Evolutionary conservation across 2,113 vertebrate species (phyloP).

Genomic region (Dromiciops gliroides): DNA sequence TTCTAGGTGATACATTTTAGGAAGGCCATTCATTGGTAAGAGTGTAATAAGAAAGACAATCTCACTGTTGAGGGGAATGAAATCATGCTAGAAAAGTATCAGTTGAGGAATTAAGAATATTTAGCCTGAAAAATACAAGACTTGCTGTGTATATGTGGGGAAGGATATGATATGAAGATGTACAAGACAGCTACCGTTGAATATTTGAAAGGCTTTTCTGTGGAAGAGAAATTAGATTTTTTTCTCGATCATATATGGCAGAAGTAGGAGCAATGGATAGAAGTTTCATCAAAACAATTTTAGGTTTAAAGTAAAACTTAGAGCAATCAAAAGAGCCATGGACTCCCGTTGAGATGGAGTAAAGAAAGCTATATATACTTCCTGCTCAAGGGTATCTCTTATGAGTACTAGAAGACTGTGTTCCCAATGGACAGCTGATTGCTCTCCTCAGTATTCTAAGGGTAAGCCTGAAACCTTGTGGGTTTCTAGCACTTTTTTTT

Average conservation of each 20-base stretch:
- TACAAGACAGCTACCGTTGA: background rate
- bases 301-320: background rate
- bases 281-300: background rate
- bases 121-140: background rate
- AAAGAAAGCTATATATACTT: background rate
- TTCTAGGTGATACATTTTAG: background rate
- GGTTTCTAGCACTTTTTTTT: background rate
- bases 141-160: background rate
- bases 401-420: background rate
- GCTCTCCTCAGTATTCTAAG: background rate
- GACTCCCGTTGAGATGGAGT: background rate
- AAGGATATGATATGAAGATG: background rate
- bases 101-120: background rate
- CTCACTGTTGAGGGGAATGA: background rate
- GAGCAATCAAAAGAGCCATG: background rate
- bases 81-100: background rate
- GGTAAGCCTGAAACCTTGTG: background rate
- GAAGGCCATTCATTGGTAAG: background rate
- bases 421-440: background rate
- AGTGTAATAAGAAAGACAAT: background rate
- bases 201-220: background rate
- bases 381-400: background rate
- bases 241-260: background rate
- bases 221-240: background rate
- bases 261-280: background rate